phyloP scores from a whole-genome alignment of 2,888 invertebrate species.

The Xiphydria camelus region DNA sequence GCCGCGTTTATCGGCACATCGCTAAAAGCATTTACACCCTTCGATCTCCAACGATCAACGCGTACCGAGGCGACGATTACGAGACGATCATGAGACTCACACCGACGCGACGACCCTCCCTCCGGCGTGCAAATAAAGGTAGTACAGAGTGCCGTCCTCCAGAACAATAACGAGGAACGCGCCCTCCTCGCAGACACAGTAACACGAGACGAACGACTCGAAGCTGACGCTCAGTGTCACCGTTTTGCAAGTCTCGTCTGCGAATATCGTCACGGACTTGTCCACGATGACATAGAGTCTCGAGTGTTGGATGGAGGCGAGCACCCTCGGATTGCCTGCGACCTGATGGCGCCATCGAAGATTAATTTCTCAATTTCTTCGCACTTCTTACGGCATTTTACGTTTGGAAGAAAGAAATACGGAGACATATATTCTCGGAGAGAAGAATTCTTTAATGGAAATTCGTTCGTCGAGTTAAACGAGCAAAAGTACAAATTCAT shows the following conservation, averaged over 20 bases:
- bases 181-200: constrained; percentile 40
- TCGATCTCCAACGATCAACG: too few relatives aligned
- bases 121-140: constrained; percentile 38
- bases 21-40: too few relatives aligned
- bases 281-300: constrained; percentile 46
- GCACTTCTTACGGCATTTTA: background rate
- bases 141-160: constrained; percentile 38
- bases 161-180: constrained; percentile 42
- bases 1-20: too few relatives aligned
- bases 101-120: constrained; percentile 35
- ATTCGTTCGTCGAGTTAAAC: too few relatives aligned
- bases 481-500: too few relatives aligned
- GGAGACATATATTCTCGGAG: background rate
- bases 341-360: too few relatives aligned
- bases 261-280: constrained; percentile 49
- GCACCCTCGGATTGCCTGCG: constrained; percentile 22
- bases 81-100: too few relatives aligned
- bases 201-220: constrained; percentile 38
- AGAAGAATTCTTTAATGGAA: too few relatives aligned
- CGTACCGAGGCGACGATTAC: too few relatives aligned
- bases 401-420: too few relatives aligned
- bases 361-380: too few relatives aligned
- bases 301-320: constrained; percentile 36
- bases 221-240: constrained; percentile 43
- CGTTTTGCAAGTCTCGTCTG: constrained; percentile 41